These are phyloP conservation scores for Catocala sponsa DNA, from an alignment of 2,888 invertebrate species.

Conservation along the genomic window DNA sequence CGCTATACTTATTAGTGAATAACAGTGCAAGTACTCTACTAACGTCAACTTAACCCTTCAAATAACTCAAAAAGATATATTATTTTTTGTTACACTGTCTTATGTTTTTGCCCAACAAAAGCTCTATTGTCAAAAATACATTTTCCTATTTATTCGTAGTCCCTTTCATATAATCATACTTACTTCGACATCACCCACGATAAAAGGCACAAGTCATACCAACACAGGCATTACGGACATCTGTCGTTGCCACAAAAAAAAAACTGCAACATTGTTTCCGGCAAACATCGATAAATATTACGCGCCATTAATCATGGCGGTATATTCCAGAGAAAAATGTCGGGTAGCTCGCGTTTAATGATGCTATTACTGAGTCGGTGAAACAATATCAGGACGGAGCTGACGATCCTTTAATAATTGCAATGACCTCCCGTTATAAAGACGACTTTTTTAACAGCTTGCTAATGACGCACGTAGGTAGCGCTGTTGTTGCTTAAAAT, in stretches of 20 bases:
- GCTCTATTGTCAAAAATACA: too few species aligned
- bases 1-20: too few species aligned
- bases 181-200: neutral
- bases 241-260: slow-evolving; percentile 18
- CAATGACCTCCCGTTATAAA: slow-evolving; percentile 31
- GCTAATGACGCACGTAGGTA: slow-evolving; percentile 36
- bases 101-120: too few species aligned
- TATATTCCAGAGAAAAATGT: slow-evolving; percentile 56
- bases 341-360: slow-evolving; percentile 56
- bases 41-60: too few species aligned
- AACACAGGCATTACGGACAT: slow-evolving; percentile 23
- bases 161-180: neutral
- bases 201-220: slow-evolving; percentile 2
- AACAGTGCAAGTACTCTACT: too few species aligned
- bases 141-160: too few species aligned
- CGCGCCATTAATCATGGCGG: slow-evolving; percentile 57
- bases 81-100: too few species aligned
- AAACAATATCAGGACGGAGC: slow-evolving; percentile 56
- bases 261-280: slow-evolving; percentile 38
- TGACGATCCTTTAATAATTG: slow-evolving; percentile 50
- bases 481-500: slow-evolving; percentile 25
- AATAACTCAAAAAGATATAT: too few species aligned
- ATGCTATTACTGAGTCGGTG: slow-evolving; percentile 59
- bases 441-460: slow-evolving; percentile 34
- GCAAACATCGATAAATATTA: slow-evolving; percentile 57